Evolutionary conservation across 2,888 invertebrate genomes (phyloP).

Genomic region (Teleiodes luculella): DNA sequence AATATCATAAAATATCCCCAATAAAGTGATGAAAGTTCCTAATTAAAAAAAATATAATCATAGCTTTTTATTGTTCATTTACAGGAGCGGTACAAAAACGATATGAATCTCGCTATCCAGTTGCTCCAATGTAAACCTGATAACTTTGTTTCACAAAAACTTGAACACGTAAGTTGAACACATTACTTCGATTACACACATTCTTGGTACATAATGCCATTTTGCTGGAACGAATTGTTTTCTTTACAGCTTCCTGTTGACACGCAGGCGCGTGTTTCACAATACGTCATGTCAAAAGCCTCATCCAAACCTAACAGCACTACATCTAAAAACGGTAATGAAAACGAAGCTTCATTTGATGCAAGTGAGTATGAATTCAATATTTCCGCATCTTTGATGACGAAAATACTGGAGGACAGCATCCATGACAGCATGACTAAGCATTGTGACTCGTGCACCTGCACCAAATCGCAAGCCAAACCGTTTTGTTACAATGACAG

Average conservation of each 20-base stretch:
- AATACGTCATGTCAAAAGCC: constrained; percentile 83
- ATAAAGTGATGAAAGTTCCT: too few species aligned
- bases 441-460: constrained; percentile 90
- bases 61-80: constrained; percentile 39
- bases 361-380: constrained; percentile 82
- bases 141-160: constrained; percentile 94
- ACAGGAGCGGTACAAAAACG: constrained; percentile 95
- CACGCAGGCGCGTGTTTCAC: constrained; percentile 92
- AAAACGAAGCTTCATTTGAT: constrained; percentile 73
- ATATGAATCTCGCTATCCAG: constrained; percentile 95
- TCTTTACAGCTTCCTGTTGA: constrained; percentile 89
- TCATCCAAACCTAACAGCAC: constrained; percentile 63
- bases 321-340: constrained; percentile 57
- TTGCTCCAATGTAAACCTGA: constrained; percentile 96
- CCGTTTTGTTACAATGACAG: constrained; percentile 76
- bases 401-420: constrained; percentile 92
- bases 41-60: not conserved
- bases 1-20: too few species aligned
- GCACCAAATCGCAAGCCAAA: constrained; percentile 77
- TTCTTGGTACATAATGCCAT: not conserved
- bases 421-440: constrained; percentile 89
- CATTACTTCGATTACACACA: constrained; percentile 11
- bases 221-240: constrained; percentile 10
- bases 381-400: constrained; percentile 92
- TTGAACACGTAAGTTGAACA: constrained; percentile 86